Conservation (phyloP, 2,113 vertebrate genomes). For the human (Homo sapiens) region DNA sequence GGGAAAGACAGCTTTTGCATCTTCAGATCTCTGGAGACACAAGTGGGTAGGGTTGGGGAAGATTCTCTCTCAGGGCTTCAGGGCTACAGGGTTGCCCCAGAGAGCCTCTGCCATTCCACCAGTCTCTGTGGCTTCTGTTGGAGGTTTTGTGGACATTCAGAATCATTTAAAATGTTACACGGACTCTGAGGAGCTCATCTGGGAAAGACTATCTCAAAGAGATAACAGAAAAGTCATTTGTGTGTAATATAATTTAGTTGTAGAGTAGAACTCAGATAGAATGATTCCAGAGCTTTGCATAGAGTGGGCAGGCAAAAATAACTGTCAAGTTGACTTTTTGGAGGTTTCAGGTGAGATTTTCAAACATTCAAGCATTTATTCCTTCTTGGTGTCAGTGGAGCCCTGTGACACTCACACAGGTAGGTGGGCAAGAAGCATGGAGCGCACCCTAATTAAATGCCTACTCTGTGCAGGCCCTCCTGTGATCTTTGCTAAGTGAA, state of each 20-base stretch:
- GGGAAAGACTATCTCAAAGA: neutral
- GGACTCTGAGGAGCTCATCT: neutral
- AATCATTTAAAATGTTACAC: neutral
- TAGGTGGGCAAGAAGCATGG: neutral
- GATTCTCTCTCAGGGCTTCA: neutral
- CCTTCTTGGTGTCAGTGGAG: neutral
- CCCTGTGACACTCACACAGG: neutral
- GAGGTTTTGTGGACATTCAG: neutral
- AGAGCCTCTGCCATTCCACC: neutral
- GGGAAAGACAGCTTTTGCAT: neutral
- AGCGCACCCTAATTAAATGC: neutral
- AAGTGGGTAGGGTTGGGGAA: too few species aligned
- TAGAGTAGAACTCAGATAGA: neutral
- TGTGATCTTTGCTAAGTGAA: too few species aligned
- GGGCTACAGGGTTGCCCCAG: neutral
- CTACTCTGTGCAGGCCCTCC: accelerated
- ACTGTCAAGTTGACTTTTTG: neutral
- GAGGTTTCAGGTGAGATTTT: neutral
- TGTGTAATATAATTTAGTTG: neutral
- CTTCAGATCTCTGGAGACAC: neutral
- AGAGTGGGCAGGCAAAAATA: neutral
- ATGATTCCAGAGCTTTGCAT: neutral
- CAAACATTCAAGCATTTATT: neutral
- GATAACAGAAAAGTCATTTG: neutral
- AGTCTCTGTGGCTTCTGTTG: neutral